Conservation (phyloP, 2,888 invertebrate genomes). For the Eucriotettix oculatus region DNA sequence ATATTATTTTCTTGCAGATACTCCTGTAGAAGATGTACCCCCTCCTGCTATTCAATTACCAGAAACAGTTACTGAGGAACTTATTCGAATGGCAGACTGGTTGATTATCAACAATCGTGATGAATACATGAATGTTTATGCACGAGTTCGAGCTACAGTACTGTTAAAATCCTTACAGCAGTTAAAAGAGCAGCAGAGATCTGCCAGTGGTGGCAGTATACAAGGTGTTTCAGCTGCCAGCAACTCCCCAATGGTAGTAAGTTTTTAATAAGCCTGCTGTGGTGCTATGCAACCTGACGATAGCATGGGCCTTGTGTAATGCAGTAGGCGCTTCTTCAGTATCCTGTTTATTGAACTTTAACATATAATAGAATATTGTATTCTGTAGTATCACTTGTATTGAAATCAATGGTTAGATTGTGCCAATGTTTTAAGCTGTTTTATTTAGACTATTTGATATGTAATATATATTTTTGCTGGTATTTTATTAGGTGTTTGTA, state of each 20-base stretch:
- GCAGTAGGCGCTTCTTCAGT: too few species aligned
- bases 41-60: constrained; percentile 47
- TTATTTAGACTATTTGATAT: too few species aligned
- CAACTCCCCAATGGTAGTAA: constrained; percentile 44
- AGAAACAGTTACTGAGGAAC: constrained; percentile 47
- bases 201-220: constrained; percentile 58
- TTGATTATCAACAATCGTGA: constrained; percentile 56
- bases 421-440: too few species aligned
- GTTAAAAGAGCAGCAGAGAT: constrained; percentile 63
- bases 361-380: too few species aligned
- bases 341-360: too few species aligned
- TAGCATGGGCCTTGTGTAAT: too few species aligned
- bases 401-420: too few species aligned
- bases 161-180: constrained; percentile 57
- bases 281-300: not conserved
- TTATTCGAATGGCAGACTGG: constrained; percentile 73
- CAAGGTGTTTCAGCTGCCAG: constrained; percentile 28
- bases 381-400: too few species aligned
- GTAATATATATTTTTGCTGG: too few species aligned
- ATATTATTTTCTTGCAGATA: constrained; percentile 10
- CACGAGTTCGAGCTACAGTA: constrained; percentile 56
- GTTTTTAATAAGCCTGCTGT: constrained; percentile 13
- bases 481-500: too few species aligned
- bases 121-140: constrained; percentile 59
- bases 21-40: constrained; percentile 33